phyloP scores from a whole-genome alignment of 2,888 invertebrate species.

The Smittia aterrima region DNA sequence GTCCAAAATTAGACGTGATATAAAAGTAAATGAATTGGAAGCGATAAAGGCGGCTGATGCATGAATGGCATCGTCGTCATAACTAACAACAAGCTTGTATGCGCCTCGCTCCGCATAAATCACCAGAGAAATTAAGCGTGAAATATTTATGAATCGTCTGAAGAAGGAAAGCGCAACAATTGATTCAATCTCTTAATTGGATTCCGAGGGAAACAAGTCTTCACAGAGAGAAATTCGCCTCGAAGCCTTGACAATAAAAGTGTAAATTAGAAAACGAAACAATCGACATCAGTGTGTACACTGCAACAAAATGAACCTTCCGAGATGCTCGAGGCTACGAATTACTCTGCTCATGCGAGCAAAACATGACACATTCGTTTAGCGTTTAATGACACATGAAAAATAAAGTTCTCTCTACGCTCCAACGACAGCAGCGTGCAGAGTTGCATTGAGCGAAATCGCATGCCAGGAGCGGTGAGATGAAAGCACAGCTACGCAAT shows the following conservation, averaged over 20 bases:
- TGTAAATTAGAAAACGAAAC: constrained; percentile 36
- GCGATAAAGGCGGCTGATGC: constrained; percentile 38
- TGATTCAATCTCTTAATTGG: constrained; percentile 34
- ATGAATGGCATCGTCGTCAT: constrained; percentile 25
- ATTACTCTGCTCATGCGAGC: neutral
- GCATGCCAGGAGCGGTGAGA: constrained; percentile 5
- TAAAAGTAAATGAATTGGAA: constrained; percentile 41
- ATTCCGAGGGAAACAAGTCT: neutral
- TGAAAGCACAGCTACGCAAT: neutral
- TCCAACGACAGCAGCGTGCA: neutral
- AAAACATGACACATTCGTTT: constrained; percentile 35
- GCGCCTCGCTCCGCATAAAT: constrained; percentile 32
- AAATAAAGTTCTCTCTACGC: neutral
- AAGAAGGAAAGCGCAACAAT: constrained; percentile 40
- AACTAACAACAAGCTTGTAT: constrained; percentile 4
- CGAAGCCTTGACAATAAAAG: constrained; percentile 35
- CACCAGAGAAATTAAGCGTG: constrained; percentile 38
- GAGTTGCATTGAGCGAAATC: constrained; percentile 5
- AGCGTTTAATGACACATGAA: constrained; percentile 40
- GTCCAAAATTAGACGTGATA: constrained; percentile 29
- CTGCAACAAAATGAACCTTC: neutral
- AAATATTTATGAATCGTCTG: constrained; percentile 34
- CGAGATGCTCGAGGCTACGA: neutral
- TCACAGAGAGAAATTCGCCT: neutral
- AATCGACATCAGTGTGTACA: neutral